Base-by-base conservation (phyloP, 2,888 invertebrate species). In the Slavum lentiscoides region DNA sequence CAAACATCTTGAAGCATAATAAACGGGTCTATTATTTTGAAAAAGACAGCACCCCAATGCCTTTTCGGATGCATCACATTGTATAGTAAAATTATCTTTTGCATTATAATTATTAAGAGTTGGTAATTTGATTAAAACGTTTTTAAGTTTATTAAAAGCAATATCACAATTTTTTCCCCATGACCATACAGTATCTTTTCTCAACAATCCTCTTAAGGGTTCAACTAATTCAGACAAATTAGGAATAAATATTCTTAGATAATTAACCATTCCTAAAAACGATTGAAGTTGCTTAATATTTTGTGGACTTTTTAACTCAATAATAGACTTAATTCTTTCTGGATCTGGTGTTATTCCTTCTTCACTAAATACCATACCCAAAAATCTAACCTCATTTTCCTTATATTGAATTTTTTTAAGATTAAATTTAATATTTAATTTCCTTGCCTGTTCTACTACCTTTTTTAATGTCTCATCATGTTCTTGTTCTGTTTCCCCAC, bases 1-100 rank as follows among this genome's bases (percentile, higher is more conserved):
- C 13, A 84, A 55, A 83, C 81, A 19, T 21, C 83, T 19, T 13
- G 82, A 83, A 2, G 80, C 83, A 75, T 73, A 84, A 37, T 74
- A 70, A 23, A 83, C 81, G 2, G 83, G 82, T 55, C 82, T 43
- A 15, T 43, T 67, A 43, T 67, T 67, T 21, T 67, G 67, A 39
- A 67, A 39, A 1, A 67, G 43, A 67, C 67, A 67, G 5, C 43
- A 67, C 19, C 67, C 67, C 17, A 67, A n/a, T 11, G 67, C 67
- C 9, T 67, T 67, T n/a, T 21, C 43, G 19, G 67, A 67, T 21
- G n/a, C 53, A 37, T 68, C 68, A 53, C 53, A 49, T 17, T 68
- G 68, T 53, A 68, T 49, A 0, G 53, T 23, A 68, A 68, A 68
- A 11, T 53, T 53, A 11, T 68, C 68, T 7, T 68, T 23, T 21